Conservation (phyloP, 1,140 invertebrate species). For the Sitobion miscanthi region DNA sequence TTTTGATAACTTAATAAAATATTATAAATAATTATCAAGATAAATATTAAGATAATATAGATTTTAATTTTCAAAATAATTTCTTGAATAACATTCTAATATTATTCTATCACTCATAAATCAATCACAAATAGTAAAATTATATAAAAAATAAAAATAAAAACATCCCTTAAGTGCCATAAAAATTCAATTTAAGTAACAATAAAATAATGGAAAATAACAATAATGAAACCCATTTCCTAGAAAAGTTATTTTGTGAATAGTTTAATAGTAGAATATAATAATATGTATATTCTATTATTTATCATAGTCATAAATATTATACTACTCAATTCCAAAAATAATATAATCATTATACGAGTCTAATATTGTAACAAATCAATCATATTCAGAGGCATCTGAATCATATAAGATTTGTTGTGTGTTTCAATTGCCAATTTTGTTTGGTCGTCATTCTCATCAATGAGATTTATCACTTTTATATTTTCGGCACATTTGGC, state of each 20-base stretch:
- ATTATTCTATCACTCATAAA: not conserved
- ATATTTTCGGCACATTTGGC: slow-evolving; percentile 99
- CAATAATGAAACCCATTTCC: not conserved
- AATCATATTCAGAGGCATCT: slow-evolving; percentile 99
- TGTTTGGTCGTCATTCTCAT: slow-evolving; percentile 88
- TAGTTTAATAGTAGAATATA: not conserved
- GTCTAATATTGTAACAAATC: slow-evolving; percentile 66
- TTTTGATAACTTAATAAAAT: not conserved
- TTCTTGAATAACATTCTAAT: not conserved
- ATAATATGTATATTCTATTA: not conserved
- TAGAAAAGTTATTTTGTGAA: not conserved
- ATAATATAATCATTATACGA: not conserved
- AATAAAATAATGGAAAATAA: not conserved
- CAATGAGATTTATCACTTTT: slow-evolving; percentile 99
- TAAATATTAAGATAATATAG: not conserved
- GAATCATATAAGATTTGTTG: slow-evolving; percentile 97
- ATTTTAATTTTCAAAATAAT: not conserved
- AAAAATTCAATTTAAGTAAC: not conserved
- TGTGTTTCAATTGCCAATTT: slow-evolving; percentile 97
- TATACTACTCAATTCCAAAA: not conserved
- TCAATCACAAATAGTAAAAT: not conserved
- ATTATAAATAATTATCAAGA: not conserved
- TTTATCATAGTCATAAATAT: not conserved
- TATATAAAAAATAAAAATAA: not conserved
- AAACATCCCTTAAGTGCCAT: not conserved